phyloP scores from a whole-genome alignment of 1,140 invertebrate genomes.

The Caerostris extrusa region DNA sequence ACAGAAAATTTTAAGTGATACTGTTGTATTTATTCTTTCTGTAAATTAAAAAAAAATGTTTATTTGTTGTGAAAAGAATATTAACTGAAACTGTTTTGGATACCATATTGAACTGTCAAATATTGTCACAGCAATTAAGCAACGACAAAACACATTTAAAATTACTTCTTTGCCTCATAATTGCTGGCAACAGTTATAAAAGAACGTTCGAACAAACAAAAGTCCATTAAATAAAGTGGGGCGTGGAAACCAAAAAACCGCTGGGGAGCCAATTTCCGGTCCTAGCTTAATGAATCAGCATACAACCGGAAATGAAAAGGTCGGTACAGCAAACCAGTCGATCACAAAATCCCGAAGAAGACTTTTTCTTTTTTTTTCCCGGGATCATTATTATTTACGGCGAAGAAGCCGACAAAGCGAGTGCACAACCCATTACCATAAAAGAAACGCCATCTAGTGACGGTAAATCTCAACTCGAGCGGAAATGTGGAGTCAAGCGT shows the following conservation, averaged over 20 bases:
- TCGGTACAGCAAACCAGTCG: conserved; percentile 69
- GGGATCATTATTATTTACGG: conserved; percentile 76
- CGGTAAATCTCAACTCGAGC: conserved; percentile 66
- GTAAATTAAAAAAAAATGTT: too few species aligned
- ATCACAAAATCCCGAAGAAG: conserved; percentile 69
- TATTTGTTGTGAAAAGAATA: not conserved
- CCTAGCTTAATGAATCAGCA: conserved; percentile 74
- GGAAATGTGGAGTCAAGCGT: conserved; percentile 73
- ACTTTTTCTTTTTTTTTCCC: conserved; percentile 4
- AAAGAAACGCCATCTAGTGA: conserved; percentile 75
- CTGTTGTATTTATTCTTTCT: too few species aligned
- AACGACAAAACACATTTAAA: conserved; percentile 54
- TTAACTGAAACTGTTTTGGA: not conserved
- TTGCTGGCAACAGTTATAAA: conserved; percentile 58
- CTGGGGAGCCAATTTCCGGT: conserved; percentile 73
- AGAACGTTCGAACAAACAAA: conserved; percentile 73
- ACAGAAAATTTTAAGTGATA: too few species aligned
- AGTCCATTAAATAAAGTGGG: conserved; percentile 75
- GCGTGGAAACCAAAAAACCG: conserved; percentile 74
- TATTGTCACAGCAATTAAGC: conserved; percentile 57
- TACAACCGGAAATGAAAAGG: conserved; percentile 76
- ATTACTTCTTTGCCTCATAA: conserved; percentile 48
- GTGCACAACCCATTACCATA: conserved; percentile 76
- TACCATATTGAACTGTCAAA: not conserved
- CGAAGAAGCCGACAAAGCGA: conserved; percentile 76